Conservation (phyloP, 2,797 vertebrate genomes). For the Enteromius trimaculatus region DNA sequence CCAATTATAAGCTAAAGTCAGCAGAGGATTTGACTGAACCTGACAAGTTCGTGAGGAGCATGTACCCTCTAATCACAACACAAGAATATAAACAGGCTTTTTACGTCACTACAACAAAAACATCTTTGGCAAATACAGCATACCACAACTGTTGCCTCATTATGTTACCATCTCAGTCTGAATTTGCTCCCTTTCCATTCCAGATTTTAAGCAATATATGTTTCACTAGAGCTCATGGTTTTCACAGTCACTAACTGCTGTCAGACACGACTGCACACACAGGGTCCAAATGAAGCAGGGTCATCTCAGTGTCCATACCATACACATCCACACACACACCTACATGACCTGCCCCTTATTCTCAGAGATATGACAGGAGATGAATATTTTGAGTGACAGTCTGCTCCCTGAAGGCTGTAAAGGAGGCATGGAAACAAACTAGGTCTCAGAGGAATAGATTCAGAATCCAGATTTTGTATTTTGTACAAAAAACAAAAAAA, state of each 20-base stretch:
- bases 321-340: constrained; percentile 18
- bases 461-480: not conserved
- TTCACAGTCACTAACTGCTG: constrained; percentile 13
- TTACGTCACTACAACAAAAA: constrained; percentile 5
- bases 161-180: not conserved
- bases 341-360: constrained; percentile 22
- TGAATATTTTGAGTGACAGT: constrained; percentile 21
- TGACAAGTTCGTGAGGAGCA: constrained; percentile 16
- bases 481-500: too few relatives aligned
- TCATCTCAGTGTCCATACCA: constrained; percentile 18
- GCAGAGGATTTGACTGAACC: constrained; percentile 3
- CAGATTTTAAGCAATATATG: not conserved
- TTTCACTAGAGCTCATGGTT: not conserved
- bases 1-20: constrained; percentile 33
- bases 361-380: constrained; percentile 16
- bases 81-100: constrained; percentile 6
- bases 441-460: not conserved
- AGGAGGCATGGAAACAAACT: constrained; percentile 4
- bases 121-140: not conserved
- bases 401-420: constrained; percentile 3
- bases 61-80: not conserved
- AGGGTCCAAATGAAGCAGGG: constrained; percentile 16
- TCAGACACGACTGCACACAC: constrained; percentile 23
- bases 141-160: constrained; percentile 1
- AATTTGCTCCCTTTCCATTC: not conserved